Conservation (phyloP, 2,888 invertebrate species). For the Pogonocherus hispidulus region DNA sequence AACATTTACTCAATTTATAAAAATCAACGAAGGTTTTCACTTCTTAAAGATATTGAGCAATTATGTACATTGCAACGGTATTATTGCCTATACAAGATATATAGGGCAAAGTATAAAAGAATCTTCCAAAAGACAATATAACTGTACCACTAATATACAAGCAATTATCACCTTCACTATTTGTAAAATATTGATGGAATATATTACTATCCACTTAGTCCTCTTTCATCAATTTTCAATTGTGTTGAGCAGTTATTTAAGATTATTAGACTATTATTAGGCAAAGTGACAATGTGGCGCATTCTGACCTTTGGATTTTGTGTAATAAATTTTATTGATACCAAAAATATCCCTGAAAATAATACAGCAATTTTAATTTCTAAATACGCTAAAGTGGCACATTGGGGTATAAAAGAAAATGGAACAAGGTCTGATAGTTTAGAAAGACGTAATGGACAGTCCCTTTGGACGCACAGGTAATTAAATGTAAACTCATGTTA, state of each 20-base stretch:
- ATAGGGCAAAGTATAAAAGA: constrained; percentile 5
- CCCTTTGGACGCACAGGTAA: constrained; percentile 64
- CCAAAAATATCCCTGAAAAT: constrained; percentile 51
- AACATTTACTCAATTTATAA: no score
- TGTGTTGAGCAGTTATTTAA: constrained; percentile 27
- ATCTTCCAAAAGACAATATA: constrained; percentile 49
- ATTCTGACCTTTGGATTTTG: constrained; percentile 7
- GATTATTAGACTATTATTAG: not conserved
- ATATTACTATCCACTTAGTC: constrained; percentile 43
- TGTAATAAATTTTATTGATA: constrained; percentile 37
- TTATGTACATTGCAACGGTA: constrained; percentile 29
- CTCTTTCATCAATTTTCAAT: constrained; percentile 38
- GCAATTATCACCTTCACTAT: constrained; percentile 62
- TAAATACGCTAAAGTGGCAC: constrained; percentile 65
- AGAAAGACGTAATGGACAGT: constrained; percentile 56
- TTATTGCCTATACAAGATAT: constrained; percentile 12
- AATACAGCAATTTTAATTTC: constrained; percentile 57
- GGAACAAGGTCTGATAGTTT: constrained; percentile 14
- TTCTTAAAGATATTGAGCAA: constrained; percentile 4
- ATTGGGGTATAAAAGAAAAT: constrained; percentile 58
- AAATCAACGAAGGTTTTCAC: no score
- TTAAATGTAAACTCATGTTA: no score
- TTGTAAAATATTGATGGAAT: constrained; percentile 58
- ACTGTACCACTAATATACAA: constrained; percentile 61
- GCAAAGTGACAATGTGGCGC: not conserved